A percentile compares a stretch with the other conserved stretches of the same genome.
These are phyloP conservation scores for Macaca nemestrina DNA, from an alignment of 2,113 vertebrate genomes.

Conservation along the genomic window DNA sequence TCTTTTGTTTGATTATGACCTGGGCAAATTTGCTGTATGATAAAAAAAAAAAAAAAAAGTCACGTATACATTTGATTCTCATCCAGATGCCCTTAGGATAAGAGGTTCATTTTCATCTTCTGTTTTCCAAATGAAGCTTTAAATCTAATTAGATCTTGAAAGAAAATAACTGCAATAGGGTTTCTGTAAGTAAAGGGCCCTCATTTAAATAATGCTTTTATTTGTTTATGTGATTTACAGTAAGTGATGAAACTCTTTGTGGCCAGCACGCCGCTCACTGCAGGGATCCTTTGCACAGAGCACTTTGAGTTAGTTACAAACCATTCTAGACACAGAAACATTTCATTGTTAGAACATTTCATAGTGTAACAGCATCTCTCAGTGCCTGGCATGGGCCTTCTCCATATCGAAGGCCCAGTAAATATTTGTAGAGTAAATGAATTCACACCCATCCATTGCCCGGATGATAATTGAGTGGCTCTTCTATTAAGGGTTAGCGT, in stretches of 20 bases:
- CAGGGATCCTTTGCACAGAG: conserved; percentile 30
- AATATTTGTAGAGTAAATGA: background rate
- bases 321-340: conserved; percentile 64
- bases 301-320: conserved; percentile 68
- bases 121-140: conserved; percentile 78
- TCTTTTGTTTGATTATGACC: conserved; percentile 51
- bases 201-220: conserved; percentile 45
- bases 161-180: conserved; percentile 40
- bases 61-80: background rate
- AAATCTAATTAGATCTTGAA: conserved; percentile 74
- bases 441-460: background rate
- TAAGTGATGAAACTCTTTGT: conserved; percentile 62
- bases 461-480: background rate
- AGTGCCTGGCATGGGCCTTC: background rate
- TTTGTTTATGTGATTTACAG: conserved; percentile 72
- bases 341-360: background rate
- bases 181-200: conserved; percentile 70
- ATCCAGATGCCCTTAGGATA: conserved; percentile 55
- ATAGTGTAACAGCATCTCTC: background rate
- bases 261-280: background rate
- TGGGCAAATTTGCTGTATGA: conserved; percentile 67
- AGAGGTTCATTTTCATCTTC: conserved; percentile 72
- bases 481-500: background rate
- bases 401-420: background rate
- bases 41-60: background rate